phyloP scores from a whole-genome alignment of 2,888 invertebrate species.

The Brachyopa scutellaris region DNA sequence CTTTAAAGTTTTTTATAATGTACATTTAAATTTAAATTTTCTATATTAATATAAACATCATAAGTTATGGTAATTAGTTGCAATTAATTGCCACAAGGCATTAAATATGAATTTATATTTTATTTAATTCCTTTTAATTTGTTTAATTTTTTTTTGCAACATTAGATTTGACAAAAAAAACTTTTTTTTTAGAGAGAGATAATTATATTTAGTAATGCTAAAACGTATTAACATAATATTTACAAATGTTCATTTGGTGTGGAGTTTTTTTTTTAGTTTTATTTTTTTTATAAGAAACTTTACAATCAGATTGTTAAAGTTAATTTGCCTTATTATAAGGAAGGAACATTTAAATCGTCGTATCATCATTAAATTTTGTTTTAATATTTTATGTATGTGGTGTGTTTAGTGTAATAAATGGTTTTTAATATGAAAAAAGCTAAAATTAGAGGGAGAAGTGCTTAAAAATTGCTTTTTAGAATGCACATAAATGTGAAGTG shows the following conservation, averaged over 20 bases:
- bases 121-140: slow-evolving; percentile 12
- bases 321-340: slow-evolving; percentile 71
- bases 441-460: slow-evolving; percentile 22
- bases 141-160: slow-evolving; percentile 34
- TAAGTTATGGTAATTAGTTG: slow-evolving; percentile 59
- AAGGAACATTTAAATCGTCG: slow-evolving; percentile 72
- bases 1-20: slow-evolving; percentile 11
- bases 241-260: slow-evolving; percentile 47
- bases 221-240: slow-evolving; percentile 51
- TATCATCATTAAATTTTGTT: slow-evolving; percentile 54
- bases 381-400: slow-evolving; percentile 22
- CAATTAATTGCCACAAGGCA: slow-evolving; percentile 33
- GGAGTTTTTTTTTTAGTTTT: slow-evolving; percentile 19
- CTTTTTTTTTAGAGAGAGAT: slow-evolving; percentile 26
- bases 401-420: neutral
- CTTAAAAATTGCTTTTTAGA: slow-evolving; percentile 33
- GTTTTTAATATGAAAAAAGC: slow-evolving; percentile 17
- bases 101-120: neutral
- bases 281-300: slow-evolving; percentile 46
- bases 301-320: slow-evolving; percentile 70
- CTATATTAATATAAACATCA: slow-evolving; percentile 61
- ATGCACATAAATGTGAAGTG: too few species aligned
- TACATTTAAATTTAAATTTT: slow-evolving; percentile 48
- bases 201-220: slow-evolving; percentile 23
- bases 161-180: neutral